These are phyloP conservation scores for Remorina albescens DNA, from an alignment of 2,797 vertebrate species.

Conservation along the genomic window DNA sequence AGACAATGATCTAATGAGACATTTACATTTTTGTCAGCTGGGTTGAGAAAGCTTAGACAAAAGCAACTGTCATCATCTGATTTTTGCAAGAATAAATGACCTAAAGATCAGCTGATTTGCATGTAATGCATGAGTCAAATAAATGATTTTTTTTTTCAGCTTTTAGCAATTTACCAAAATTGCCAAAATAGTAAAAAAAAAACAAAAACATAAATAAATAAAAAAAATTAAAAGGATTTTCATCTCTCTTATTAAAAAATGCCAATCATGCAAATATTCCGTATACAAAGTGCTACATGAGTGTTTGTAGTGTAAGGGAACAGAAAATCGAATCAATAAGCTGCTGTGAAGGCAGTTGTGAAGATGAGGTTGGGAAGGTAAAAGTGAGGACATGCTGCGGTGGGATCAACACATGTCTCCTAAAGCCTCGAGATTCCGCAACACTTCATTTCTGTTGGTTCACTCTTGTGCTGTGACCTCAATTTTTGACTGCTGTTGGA, in stretches of 20 bases:
- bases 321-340: slow-evolving; percentile 57
- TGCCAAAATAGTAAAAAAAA: too few relatives aligned
- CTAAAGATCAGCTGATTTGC: slow-evolving; percentile 15
- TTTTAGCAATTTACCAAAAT: too few relatives aligned
- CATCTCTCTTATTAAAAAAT: too few relatives aligned
- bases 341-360: slow-evolving; percentile 61
- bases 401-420: slow-evolving; percentile 83
- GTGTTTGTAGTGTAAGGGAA: not conserved
- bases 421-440: slow-evolving; percentile 82
- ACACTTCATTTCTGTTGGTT: slow-evolving; percentile 85
- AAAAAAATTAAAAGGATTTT: not conserved
- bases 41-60: slow-evolving; percentile 52
- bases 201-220: too few relatives aligned
- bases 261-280: not conserved
- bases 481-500: slow-evolving; percentile 81
- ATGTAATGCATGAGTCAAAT: not conserved
- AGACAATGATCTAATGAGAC: slow-evolving; percentile 83
- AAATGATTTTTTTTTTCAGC: too few relatives aligned
- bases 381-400: slow-evolving; percentile 75
- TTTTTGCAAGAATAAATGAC: slow-evolving; percentile 12
- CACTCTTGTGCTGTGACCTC: slow-evolving; percentile 82
- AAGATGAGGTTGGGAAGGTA: slow-evolving; percentile 67
- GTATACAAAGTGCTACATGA: not conserved
- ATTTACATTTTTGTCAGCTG: slow-evolving; percentile 76
- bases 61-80: slow-evolving; percentile 43